phyloP scores from a whole-genome alignment of 2,113 vertebrate genomes.

The Muntiacus muntjak region DNA sequence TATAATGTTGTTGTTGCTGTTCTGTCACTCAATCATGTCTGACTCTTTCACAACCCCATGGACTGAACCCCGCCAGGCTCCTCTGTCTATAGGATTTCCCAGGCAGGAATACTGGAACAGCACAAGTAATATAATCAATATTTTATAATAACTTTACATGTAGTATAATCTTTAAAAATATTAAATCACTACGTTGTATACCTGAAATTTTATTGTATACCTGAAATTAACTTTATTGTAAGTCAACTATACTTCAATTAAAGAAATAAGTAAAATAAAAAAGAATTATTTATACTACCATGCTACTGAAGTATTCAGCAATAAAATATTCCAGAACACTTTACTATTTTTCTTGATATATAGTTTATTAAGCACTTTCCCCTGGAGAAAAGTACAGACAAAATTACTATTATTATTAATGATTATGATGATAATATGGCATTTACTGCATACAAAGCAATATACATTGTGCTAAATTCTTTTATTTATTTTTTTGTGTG shows the following conservation, averaged over 20 bases:
- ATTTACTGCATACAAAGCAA: neutral
- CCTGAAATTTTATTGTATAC: neutral
- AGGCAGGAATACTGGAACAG: neutral
- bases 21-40: neutral
- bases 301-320: neutral
- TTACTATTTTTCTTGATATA: neutral
- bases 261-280: neutral
- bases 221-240: neutral
- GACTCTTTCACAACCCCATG: neutral
- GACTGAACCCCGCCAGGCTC: neutral
- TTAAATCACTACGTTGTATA: neutral
- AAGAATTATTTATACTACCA: neutral
- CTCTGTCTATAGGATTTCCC: neutral
- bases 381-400: neutral
- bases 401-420: neutral
- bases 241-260: neutral
- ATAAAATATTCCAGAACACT: neutral
- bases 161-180: neutral
- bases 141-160: neutral
- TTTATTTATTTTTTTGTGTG: neutral
- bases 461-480: neutral
- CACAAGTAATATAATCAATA: neutral
- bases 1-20: neutral
- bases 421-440: neutral
- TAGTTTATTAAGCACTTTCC: neutral